These are phyloP conservation scores for Mastomys coucha DNA, from an alignment of 2,113 vertebrate species.

Conservation along the genomic window DNA sequence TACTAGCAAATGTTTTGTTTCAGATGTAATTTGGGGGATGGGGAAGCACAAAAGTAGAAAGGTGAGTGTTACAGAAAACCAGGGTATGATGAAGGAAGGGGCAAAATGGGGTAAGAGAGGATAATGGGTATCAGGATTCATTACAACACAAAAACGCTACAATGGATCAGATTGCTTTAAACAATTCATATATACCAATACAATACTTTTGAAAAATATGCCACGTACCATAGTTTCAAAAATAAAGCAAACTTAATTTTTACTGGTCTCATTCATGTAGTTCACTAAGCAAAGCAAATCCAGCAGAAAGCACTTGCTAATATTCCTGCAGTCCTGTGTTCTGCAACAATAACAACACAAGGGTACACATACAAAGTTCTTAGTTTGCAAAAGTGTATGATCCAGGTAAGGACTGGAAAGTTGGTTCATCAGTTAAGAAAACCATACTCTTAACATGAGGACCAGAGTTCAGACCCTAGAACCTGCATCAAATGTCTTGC, in stretches of 20 bases:
- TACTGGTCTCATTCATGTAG: conserved; percentile 29
- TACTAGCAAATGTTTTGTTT: neutral
- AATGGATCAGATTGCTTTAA: neutral
- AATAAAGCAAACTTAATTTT: conserved; percentile 40
- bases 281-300: conserved; percentile 20
- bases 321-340: neutral
- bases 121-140: neutral
- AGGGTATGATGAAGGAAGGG: neutral
- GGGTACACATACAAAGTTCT: neutral
- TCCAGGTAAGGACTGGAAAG: neutral
- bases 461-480: neutral
- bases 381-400: neutral
- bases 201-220: neutral
- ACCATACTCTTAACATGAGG: neutral
- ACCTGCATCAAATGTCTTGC: neutral
- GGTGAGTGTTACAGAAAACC: neutral
- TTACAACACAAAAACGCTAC: neutral
- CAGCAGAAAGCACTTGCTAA: neutral
- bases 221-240: neutral
- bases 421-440: neutral
- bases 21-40: neutral
- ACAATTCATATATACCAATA: neutral
- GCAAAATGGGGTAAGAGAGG: neutral
- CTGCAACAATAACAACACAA: neutral
- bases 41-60: neutral